Evolutionary conservation across 2,113 vertebrate genomes (phyloP).

Genomic region (Rhabdomys dilectus): DNA sequence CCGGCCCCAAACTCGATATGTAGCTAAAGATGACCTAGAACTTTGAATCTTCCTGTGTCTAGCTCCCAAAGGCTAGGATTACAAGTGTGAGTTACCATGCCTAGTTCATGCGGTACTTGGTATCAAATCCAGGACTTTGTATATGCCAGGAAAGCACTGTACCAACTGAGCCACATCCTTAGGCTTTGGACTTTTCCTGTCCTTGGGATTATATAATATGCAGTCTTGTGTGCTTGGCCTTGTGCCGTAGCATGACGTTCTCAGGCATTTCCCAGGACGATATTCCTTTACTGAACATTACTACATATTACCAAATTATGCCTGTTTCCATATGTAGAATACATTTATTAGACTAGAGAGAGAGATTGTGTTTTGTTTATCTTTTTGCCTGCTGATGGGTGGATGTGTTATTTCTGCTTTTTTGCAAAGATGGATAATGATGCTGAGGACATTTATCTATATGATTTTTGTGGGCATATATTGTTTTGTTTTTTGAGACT

Average conservation of each 20-base stretch:
- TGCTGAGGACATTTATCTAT: not conserved
- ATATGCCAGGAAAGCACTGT: not conserved
- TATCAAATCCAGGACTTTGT: not conserved
- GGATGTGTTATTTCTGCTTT: not conserved
- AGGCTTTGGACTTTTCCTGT: not conserved
- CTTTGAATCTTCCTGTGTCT: not conserved
- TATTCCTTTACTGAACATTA: not conserved
- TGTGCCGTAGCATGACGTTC: not conserved
- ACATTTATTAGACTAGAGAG: not conserved
- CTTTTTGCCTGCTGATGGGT: not conserved
- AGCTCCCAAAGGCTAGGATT: too few relatives aligned
- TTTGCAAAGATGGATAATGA: not conserved
- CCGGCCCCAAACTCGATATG: not conserved
- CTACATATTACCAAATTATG: not conserved
- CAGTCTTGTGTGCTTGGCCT: not conserved
- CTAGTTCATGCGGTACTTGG: not conserved
- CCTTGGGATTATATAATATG: not conserved
- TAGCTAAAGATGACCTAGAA: not conserved
- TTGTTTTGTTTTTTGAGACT: not conserved
- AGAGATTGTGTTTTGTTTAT: not conserved
- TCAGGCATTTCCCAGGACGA: not conserved
- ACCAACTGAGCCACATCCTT: not conserved
- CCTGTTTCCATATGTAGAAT: not conserved
- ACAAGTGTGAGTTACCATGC: not conserved
- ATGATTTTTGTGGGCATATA: not conserved